Percentiles rank a stretch among this genome's conserved stretches.
Evolutionary conservation across 2,113 vertebrate species (phyloP).

Genomic region (Galemys pyrenaicus): DNA sequence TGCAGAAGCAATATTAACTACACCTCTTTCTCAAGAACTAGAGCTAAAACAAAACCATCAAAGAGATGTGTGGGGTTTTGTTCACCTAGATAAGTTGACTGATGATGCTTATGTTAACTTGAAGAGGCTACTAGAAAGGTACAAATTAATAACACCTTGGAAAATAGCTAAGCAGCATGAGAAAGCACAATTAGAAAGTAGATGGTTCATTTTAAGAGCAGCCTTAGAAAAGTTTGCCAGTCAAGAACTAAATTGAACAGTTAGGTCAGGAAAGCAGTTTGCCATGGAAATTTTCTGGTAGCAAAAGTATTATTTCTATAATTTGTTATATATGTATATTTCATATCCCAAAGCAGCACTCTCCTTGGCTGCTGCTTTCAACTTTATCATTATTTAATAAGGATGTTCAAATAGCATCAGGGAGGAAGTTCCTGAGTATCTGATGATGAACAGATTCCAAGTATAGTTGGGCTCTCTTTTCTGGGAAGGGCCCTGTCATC

Average conservation of each 20-base stretch:
- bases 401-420: not conserved
- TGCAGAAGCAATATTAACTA: not conserved
- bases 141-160: not conserved
- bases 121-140: not conserved
- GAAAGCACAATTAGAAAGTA: not conserved
- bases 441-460: not conserved
- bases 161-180: not conserved
- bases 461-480: not conserved
- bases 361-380: not conserved
- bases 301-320: not conserved
- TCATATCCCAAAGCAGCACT: not conserved
- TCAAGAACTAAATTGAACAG: not conserved
- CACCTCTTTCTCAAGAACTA: not conserved
- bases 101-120: not conserved
- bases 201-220: not conserved
- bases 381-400: conserved; percentile 30
- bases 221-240: not conserved
- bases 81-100: not conserved
- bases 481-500: not conserved
- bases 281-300: not conserved
- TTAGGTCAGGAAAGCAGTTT: not conserved
- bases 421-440: not conserved
- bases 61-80: not conserved
- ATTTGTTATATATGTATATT: not conserved
- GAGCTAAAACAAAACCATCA: not conserved